A percentile compares a stretch with the other conserved stretches of the same genome.
phyloP scores from a whole-genome alignment of 2,797 vertebrate genomes.

The Pristis pectinata region DNA sequence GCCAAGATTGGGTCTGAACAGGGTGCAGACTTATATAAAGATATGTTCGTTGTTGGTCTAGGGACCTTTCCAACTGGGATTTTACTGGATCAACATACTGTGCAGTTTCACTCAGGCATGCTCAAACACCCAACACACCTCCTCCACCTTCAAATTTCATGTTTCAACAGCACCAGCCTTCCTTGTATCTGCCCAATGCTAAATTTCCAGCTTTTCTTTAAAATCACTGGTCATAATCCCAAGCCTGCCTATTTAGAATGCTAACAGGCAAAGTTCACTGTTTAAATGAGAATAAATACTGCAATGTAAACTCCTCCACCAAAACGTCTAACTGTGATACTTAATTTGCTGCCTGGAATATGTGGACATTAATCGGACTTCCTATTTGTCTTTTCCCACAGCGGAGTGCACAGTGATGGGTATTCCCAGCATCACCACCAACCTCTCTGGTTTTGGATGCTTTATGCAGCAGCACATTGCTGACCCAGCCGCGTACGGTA shows the following conservation, averaged over 20 bases:
- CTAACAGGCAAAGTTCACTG: background rate
- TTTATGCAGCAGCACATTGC: conserved; percentile 96
- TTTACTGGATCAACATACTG: background rate
- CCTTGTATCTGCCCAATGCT: no score
- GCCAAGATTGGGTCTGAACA: background rate
- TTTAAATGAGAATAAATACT: background rate
- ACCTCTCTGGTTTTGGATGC: conserved; percentile 89
- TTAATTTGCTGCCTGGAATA: background rate
- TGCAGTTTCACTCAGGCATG: background rate
- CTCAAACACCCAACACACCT: background rate
- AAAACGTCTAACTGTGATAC: background rate
- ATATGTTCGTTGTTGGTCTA: background rate
- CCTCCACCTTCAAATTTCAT: background rate
- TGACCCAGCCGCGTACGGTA: conserved; percentile 84
- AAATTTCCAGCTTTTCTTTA: background rate
- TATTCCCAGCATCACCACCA: conserved; percentile 87
- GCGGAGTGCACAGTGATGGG: conserved; percentile 97
- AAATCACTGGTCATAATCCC: background rate
- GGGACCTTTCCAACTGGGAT: background rate
- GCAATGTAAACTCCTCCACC: background rate
- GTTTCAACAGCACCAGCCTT: no score
- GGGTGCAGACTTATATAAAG: background rate
- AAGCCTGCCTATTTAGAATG: background rate
- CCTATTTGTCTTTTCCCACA: conserved; percentile 42
- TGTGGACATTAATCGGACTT: background rate